Base-by-base conservation (phyloP, 2,113 vertebrate genomes). In the Lethenteron camtschaticum region DNA sequence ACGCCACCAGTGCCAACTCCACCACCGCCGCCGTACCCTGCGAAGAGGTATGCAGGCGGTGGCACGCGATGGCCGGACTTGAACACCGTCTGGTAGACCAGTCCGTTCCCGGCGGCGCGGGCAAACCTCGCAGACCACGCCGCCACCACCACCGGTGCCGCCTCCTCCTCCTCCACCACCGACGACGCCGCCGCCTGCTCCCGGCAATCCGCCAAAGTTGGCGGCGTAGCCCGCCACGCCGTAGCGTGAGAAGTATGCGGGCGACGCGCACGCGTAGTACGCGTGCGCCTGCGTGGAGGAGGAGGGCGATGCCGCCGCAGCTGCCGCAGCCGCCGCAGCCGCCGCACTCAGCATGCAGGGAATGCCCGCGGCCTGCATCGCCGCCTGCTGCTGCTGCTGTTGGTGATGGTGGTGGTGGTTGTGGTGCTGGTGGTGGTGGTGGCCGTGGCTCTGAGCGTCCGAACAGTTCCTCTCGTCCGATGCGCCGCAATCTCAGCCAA, bases 401-500 rank as follows among this genome's bases (percentile, higher is more conserved):
- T 66, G 63, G n/a, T 16, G 63, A 9, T 16, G 63, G n/a, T 66
- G 63, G 9, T 66, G 63, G n/a, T 66, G 63, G 9, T 11, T 66
- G 63, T 66, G 63, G 2, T 66, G 63, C 2, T 66, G 63, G 9
- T 66, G 63, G 24, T 11, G 10, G 24, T 66, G 63, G 8, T 66
- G 63, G 63, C 63, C 10, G n/a, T 66, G 63, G 41, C 41, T 41
- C 63, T 9, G 9, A 8, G 24, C n/a, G 63, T 11, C 24, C 24
- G 63, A 16, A 66, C 24, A 16, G 76, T 87, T 92, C 81, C 83
- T 82, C 81, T 87, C 89, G 86, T 95, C 89, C 79, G 85, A 87
- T 16, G 90, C 91, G 73, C 89, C 77, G 89, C 88, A 77, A 95
- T 95, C 81, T 95, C 89, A 12, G 90, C 89, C 66, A 95, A 79